Conservation (phyloP, 2,113 vertebrate species). For the Grus americana region DNA sequence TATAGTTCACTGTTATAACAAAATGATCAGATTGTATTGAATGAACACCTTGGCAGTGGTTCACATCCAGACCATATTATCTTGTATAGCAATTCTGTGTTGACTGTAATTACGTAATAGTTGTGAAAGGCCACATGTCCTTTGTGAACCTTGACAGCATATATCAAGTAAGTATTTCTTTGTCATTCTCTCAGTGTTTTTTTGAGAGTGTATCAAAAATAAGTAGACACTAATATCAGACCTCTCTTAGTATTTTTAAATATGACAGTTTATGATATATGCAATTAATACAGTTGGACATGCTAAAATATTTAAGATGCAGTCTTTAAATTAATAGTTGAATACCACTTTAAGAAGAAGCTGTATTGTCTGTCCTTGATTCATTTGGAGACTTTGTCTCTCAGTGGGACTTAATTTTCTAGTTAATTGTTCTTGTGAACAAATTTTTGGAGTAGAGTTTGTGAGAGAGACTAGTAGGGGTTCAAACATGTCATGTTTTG, state of each 20-base stretch:
- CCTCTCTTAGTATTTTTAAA: slow-evolving; percentile 33
- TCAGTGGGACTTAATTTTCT: not conserved
- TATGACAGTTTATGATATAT: not conserved
- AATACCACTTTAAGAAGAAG: not conserved
- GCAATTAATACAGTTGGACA: not conserved
- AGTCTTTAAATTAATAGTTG: not conserved
- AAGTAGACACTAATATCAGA: slow-evolving; percentile 30
- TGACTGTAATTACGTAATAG: slow-evolving; percentile 61
- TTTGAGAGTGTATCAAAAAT: slow-evolving; percentile 28
- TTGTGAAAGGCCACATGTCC: slow-evolving; percentile 70
- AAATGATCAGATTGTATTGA: not conserved
- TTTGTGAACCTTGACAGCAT: slow-evolving; percentile 60
- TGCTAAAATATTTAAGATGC: not conserved
- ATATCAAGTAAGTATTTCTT: slow-evolving; percentile 60
- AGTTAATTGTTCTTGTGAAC: not conserved
- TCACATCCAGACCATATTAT: slow-evolving; percentile 59
- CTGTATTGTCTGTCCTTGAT: not conserved
- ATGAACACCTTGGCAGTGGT: slow-evolving; percentile 56
- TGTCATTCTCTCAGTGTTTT: slow-evolving; percentile 48
- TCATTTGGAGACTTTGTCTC: not conserved
- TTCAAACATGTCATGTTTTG: not conserved
- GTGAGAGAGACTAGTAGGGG: not conserved
- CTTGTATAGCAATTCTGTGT: slow-evolving; percentile 36
- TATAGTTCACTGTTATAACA: slow-evolving; percentile 23
- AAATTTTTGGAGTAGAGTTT: not conserved